Percentiles rank a stretch among this genome's conserved stretches.
These are phyloP conservation scores for Leptinotarsa haldemani DNA, from an alignment of 2,888 invertebrate species.

Conservation along the genomic window DNA sequence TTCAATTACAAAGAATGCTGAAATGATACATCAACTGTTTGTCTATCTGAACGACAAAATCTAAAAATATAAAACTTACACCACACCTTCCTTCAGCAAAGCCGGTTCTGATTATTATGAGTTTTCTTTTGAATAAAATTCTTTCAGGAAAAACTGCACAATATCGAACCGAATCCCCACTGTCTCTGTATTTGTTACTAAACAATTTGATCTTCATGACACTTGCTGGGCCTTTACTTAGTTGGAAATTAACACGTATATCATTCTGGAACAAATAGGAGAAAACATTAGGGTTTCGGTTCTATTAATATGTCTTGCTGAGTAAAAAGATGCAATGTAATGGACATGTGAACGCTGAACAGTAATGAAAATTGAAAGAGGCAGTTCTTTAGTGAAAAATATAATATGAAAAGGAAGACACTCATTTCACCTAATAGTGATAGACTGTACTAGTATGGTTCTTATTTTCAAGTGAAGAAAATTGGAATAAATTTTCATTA, in stretches of 20 bases:
- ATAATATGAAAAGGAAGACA: background rate
- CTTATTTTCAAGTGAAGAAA: too few relatives aligned
- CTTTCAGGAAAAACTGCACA: constrained; percentile 46
- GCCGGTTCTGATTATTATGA: constrained; percentile 53
- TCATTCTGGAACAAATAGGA: constrained; percentile 72
- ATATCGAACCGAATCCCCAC: constrained; percentile 61
- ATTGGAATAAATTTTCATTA: too few relatives aligned
- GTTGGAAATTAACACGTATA: constrained; percentile 73
- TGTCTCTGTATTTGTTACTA: constrained; percentile 49
- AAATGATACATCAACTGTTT: background rate
- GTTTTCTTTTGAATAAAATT: constrained; percentile 34
- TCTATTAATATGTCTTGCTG: constrained; percentile 35
- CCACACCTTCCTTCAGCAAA: constrained; percentile 42
- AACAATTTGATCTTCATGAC: constrained; percentile 41
- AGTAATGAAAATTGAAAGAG: background rate
- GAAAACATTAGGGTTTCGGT: constrained; percentile 62
- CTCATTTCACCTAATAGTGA: background rate
- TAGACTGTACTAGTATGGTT: too few relatives aligned
- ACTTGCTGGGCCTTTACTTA: constrained; percentile 59
- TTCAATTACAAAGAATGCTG: background rate
- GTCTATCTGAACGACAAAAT: constrained; percentile 35
- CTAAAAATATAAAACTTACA: constrained; percentile 35
- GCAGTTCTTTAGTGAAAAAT: background rate
- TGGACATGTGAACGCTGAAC: background rate
- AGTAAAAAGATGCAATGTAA: constrained; percentile 29